These are phyloP conservation scores for Halcyon chelicuti DNA, from an alignment of 2,797 vertebrate species.

Conservation along the genomic window DNA sequence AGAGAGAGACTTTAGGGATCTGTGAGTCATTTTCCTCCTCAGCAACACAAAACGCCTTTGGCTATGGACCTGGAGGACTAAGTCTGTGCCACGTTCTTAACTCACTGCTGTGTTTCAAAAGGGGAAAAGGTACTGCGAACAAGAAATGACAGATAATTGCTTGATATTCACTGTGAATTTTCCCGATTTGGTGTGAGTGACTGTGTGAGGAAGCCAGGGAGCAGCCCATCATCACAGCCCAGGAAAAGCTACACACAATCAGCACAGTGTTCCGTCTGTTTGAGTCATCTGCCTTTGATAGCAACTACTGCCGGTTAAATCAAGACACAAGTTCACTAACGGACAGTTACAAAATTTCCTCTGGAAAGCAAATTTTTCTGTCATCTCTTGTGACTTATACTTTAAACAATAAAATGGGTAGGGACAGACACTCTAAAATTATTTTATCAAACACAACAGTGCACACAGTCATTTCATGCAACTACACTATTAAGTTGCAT, in stretches of 20 bases:
- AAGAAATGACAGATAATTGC: neutral
- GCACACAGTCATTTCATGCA: neutral
- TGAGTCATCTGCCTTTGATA: constrained; percentile 22
- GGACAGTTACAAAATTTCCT: neutral
- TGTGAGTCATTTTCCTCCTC: constrained; percentile 33
- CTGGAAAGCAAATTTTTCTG: neutral
- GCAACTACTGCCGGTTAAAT: neutral
- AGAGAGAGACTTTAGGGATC: neutral
- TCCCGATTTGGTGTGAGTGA: neutral
- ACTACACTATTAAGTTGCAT: neutral
- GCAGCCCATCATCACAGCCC: neutral
- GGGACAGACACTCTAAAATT: neutral
- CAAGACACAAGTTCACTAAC: neutral
- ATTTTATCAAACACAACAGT: neutral
- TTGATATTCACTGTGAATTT: neutral
- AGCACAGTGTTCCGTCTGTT: neutral
- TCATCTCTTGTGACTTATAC: neutral
- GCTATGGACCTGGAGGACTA: neutral
- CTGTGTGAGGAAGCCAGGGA: neutral
- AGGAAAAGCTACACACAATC: neutral
- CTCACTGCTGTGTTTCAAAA: neutral
- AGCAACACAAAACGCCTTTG: neutral
- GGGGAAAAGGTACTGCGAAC: neutral
- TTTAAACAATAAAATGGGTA: neutral
- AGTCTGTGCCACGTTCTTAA: neutral